Base-by-base conservation (phyloP, 2,113 vertebrate species). In the Larimichthys polyactis region DNA sequence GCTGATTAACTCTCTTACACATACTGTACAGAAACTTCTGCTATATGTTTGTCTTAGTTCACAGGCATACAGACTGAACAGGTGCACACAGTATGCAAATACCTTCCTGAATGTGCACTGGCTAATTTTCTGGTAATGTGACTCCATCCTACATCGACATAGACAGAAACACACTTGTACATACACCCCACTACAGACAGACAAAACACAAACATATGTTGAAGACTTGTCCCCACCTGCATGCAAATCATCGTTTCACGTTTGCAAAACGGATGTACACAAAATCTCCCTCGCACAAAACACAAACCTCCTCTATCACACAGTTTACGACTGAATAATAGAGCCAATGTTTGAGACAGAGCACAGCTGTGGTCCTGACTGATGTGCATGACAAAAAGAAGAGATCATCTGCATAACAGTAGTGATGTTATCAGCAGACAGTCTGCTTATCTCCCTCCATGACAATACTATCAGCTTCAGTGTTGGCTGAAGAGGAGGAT, bases 221-320 rank as follows among this genome's bases (percentile, higher is more conserved):
- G 6, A 68, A 4, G 1, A 43, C 14, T 67, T 67, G 32, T 48
- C 58, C 48, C 63, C 59, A 74, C 46, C 64, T 11, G 52, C 29
- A 92, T 82, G 87, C 85, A 91, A 90, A 90, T 89, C 2, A 51
- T 68, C 24, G 24, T 66, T 54, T 49, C n/a, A 63, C n/a, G 44
- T 0, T 2, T 52, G 20, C 29, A 19, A 27, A 36, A 36, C 5
- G 32, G 66, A 79, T n/a, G 20, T 49, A 57, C 24, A 76, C 40
- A 79, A 60, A 65, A 20, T 40, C 2, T 64, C 27, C 27, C 15
- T 54, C 19, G 14, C 15, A 20, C 3, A 4, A 27, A 12, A 75
- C 66, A 64, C 10, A 19, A 24, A 32, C 48, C 48, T 17, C 8
- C 17, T 66, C 59, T 16, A 19, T 71, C 15, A 11, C 15, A 46